phyloP scores from a whole-genome alignment of 1,140 invertebrate species.

The Pollicipes pollicipes region DNA sequence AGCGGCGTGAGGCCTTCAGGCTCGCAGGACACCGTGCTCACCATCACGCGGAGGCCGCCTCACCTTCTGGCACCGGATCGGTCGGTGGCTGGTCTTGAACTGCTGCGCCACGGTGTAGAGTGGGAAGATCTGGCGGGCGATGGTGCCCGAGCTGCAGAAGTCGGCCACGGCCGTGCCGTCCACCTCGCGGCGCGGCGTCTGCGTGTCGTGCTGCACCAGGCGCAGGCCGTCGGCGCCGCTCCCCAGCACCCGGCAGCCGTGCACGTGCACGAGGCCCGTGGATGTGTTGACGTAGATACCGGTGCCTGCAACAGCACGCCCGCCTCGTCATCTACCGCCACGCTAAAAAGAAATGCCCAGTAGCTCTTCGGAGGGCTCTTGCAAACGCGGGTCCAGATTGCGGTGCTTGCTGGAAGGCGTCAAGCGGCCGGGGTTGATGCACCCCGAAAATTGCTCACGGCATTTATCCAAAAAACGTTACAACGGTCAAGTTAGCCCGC shows the following conservation, averaged over 20 bases:
- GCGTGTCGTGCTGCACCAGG: slow-evolving; percentile 23
- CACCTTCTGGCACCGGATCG: slow-evolving; percentile 53
- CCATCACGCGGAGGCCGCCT: slow-evolving; percentile 30
- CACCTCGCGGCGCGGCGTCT: slow-evolving; percentile 22
- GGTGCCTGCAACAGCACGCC: neutral
- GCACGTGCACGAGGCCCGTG: slow-evolving; percentile 49
- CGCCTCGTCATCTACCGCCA: neutral
- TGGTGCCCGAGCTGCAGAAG: slow-evolving; percentile 62
- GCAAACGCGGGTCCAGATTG: neutral
- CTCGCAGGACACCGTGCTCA: no score
- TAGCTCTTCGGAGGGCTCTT: neutral
- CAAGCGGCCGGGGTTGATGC: neutral
- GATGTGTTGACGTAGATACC: slow-evolving; percentile 59
- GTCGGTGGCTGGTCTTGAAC: slow-evolving; percentile 23
- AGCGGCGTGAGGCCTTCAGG: no score
- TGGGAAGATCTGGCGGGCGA: slow-evolving; percentile 62
- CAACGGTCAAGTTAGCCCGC: no score
- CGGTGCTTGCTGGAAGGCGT: no score
- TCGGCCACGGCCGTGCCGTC: slow-evolving; percentile 22
- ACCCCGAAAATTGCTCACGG: no score
- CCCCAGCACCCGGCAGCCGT: slow-evolving; percentile 46
- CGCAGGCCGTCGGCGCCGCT: slow-evolving; percentile 73
- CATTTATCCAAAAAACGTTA: no score
- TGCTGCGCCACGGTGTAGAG: slow-evolving; percentile 21
- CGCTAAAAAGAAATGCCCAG: neutral